Evolutionary conservation across 2,113 vertebrate genomes (phyloP), one percentile per base, ranked within the genome.

Genomic region (Chelonoidis abingdonii): DNA sequence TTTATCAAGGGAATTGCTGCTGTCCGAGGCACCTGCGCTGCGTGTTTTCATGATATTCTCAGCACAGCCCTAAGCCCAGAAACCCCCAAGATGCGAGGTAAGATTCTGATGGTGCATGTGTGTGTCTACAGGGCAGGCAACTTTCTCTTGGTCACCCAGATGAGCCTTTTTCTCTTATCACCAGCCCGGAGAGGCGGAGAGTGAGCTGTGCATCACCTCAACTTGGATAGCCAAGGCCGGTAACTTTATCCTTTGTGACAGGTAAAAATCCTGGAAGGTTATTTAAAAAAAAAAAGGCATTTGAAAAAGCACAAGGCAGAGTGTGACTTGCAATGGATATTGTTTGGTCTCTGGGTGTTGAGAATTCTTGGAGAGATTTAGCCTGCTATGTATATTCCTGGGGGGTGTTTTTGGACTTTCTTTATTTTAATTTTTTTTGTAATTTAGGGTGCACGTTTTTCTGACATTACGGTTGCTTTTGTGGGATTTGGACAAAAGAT

Each of bases 21-120:
- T 78, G 25, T 78, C 41, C 75, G 27, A 78, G 75, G 38, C 27
- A 47, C 75, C 75, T 13, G 75, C 4, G n/a, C 52, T 22, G 52
- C n/a, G 8, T 12, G 53, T 56, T 83, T 41, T 56, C 81, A 83
- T 57, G 81, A 83, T 24, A n/a, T 41, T 27, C 81, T 53, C 53
- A 25, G 17, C 53, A 17, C 38, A 41, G 5, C 10, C 53, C 92
- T 96, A 90, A 96, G 5, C 83, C 56, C 86, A 89, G 90, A 56
- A 47, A 69, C 89, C 87, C 65, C 65, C 95, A 93, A 87, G 49
- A 95, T 95, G 96, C 81, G 96, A 90, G 96, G 96, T 96, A 85
- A 80, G 96, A 85, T 89, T 86, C 65, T 57, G 44, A 7, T 2
- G 22, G 12, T 78, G 13, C 24, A 16, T 25, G 41, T 12, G 6